A percentile compares a stretch with the other conserved stretches of the same genome.
phyloP scores from a whole-genome alignment of 2,113 vertebrate species.

The Crocuta crocuta region DNA sequence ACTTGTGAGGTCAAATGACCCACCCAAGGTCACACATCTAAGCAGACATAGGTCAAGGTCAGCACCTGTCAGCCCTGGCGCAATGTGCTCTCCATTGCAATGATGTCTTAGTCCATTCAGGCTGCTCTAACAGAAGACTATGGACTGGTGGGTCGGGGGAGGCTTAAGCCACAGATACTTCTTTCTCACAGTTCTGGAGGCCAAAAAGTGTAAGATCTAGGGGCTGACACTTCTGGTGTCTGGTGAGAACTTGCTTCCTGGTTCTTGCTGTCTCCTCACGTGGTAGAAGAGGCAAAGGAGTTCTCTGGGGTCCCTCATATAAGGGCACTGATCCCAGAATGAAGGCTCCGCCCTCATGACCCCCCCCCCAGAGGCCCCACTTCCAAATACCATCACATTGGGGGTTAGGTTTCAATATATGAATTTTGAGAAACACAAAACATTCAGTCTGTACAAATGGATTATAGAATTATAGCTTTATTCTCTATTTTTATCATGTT shows the following conservation, averaged over 20 bases:
- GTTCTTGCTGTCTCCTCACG: neutral
- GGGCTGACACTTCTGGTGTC: too few relatives aligned
- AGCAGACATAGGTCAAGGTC: neutral
- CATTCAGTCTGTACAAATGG: neutral
- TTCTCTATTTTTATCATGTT: neutral
- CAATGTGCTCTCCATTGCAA: rapidly evolving
- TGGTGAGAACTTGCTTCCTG: neutral
- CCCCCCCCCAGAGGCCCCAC: neutral
- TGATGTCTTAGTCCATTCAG: neutral
- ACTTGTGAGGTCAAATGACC: neutral
- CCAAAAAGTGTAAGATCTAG: neutral
- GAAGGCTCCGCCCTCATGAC: neutral
- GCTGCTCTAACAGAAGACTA: neutral
- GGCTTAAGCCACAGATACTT: neutral
- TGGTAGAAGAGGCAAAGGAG: too few relatives aligned
- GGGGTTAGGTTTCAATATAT: neutral
- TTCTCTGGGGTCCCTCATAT: too few relatives aligned
- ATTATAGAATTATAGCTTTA: neutral
- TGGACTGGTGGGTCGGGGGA: too few relatives aligned
- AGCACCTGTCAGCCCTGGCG: neutral
- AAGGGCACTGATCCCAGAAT: too few relatives aligned
- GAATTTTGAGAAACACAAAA: neutral
- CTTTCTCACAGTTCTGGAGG: neutral
- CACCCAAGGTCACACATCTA: neutral
- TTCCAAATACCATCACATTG: neutral